phyloP scores from a whole-genome alignment of 2,113 vertebrate genomes.

The Clarias batrachus region DNA sequence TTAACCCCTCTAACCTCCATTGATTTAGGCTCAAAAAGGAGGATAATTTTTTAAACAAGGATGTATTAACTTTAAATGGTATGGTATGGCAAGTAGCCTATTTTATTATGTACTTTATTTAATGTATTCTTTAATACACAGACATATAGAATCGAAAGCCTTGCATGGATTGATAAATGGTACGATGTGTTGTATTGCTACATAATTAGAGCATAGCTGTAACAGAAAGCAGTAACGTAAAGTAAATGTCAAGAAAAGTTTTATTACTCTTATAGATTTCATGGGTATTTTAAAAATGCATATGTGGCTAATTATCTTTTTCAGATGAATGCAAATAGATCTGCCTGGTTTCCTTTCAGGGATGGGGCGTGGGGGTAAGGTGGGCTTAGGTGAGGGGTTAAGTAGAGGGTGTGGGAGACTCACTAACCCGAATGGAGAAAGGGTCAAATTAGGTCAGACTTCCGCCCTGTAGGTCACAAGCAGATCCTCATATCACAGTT shows the following conservation, averaged over 20 bases:
- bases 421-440: constrained; percentile 29
- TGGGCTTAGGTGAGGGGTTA: constrained; percentile 39
- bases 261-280: neutral
- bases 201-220: neutral
- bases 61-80: neutral
- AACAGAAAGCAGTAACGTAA: too few species aligned
- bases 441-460: constrained; percentile 32
- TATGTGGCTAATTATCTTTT: constrained; percentile 33
- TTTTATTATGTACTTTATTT: neutral
- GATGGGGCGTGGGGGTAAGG: constrained; percentile 13
- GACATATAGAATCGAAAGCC: neutral
- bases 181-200: neutral
- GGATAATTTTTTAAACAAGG: neutral
- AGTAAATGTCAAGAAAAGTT: neutral
- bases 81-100: constrained; percentile 9
- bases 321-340: constrained; percentile 34
- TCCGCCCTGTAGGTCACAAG: constrained; percentile 29
- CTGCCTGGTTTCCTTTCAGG: neutral
- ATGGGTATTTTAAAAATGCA: neutral
- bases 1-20: neutral
- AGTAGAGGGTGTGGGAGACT: constrained; percentile 48
- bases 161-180: neutral
- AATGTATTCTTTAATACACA: neutral
- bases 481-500: constrained; percentile 20
- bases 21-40: neutral